Conservation (phyloP, 1,140 invertebrate genomes). For the Cataglyphis hispanica region DNA sequence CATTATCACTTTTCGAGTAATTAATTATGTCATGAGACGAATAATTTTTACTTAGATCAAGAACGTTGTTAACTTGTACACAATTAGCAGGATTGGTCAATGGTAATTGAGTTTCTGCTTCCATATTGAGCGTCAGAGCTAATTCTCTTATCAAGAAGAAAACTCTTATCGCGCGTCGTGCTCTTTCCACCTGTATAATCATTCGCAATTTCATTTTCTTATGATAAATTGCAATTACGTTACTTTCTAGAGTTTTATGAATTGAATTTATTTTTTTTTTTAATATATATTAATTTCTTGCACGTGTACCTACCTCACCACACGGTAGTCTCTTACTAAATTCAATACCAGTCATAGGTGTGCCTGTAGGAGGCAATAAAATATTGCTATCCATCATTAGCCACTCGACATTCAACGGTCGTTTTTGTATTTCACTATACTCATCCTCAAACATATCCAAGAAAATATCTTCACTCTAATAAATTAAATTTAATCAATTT, state of each 20-base stretch:
- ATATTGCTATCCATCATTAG: conserved; percentile 98
- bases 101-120: conserved; percentile 95
- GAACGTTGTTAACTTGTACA: conserved; percentile 96
- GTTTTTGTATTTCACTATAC: conserved; percentile 95
- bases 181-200: conserved; percentile 93
- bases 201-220: conserved; percentile 55
- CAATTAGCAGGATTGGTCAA: conserved; percentile 96
- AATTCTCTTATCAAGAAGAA: conserved; percentile 97
- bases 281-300: background rate
- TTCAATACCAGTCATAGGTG: conserved; percentile 97
- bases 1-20: background rate
- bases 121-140: conserved; percentile 92
- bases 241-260: background rate
- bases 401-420: conserved; percentile 96
- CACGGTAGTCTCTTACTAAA: conserved; percentile 98
- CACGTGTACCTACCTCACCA: conserved; percentile 91
- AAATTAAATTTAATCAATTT: conserved; percentile 54
- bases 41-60: conserved; percentile 94
- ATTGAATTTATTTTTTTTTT: background rate
- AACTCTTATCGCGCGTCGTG: conserved; percentile 96
- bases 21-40: conserved; percentile 30
- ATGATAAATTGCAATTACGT: conserved; percentile 34
- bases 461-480: conserved; percentile 98
- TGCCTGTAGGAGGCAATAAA: conserved; percentile 97
- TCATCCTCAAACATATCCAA: conserved; percentile 99